Evolutionary conservation across 2,113 vertebrate genomes (phyloP), one percentile per base, ranked within the genome.

Genomic region (Ctenodactylus gundi): DNA sequence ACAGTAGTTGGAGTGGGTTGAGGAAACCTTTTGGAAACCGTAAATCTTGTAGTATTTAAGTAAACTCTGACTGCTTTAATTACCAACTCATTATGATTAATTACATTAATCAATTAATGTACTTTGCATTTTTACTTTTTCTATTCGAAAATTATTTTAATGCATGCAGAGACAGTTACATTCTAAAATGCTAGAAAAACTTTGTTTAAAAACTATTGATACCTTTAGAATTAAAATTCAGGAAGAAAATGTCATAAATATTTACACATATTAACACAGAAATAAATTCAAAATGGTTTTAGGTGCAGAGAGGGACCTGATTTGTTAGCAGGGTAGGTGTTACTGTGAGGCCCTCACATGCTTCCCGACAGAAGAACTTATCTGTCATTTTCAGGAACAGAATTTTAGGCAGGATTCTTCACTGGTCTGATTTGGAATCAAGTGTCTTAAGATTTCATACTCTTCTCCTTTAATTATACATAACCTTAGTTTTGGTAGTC

Each of bases 361-460:
- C 9, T 49, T 1, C 78, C 73, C 34, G 53, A 55, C 27, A 88
- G 93, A 77, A 75, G 51, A 39, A 85, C 41, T 27, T 80, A 36
- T 55, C 3, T 53, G 58, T 49, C 39, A 83, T 75, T 34, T 64
- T 83, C 46, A 84, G 64, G 88, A 96, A 67, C 29, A 60, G 57
- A 90, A 58, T 94, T 82, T 85, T 75, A 95, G 78, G 57, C n/a
- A 80, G 62, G 21, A 70, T 46, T n/a, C 65, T 92, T 90, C 27
- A 58, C 92, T 88, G 18, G n/a, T 82, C 64, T 88, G 72, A 81
- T 55, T 84, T 23, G 1, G 46, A 91, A 84, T 93, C 64, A 46
- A 58, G 21, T 65, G 53, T 93, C 93, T 88, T 46, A n/a, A 72
- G 12, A 67, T 78, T 68, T 94, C 83, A 44, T 85, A 55, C 41